phyloP scores from a whole-genome alignment of 2,888 invertebrate species.

The Meta bourneti region DNA sequence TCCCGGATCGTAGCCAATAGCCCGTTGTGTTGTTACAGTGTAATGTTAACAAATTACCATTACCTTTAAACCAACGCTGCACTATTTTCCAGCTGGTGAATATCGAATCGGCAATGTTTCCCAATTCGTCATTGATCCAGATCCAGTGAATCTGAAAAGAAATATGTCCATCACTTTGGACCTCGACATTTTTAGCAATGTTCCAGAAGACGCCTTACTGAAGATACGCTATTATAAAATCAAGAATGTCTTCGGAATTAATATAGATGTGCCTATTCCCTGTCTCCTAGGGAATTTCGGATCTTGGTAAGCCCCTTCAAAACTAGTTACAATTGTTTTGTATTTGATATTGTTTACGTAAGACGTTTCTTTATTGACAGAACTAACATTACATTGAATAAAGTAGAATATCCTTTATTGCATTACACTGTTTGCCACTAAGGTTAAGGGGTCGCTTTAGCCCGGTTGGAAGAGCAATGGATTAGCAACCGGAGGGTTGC shows the following conservation, averaged over 20 bases:
- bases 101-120: constrained; percentile 20
- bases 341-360: not conserved
- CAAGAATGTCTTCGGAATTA: constrained; percentile 42
- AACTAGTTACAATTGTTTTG: not conserved
- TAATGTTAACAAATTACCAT: too few relatives aligned
- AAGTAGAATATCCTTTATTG: not conserved
- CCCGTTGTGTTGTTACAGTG: too few relatives aligned
- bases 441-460: too few relatives aligned
- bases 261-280: constrained; percentile 59
- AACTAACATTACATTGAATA: not conserved
- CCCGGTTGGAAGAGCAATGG: too few relatives aligned
- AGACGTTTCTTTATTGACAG: not conserved
- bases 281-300: constrained; percentile 66
- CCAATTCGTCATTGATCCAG: constrained; percentile 14
- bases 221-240: constrained; percentile 37
- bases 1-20: too few relatives aligned
- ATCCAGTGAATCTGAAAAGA: constrained; percentile 43
- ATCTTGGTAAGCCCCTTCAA: constrained; percentile 43
- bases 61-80: too few relatives aligned
- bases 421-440: not conserved
- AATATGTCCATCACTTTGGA: constrained; percentile 26
- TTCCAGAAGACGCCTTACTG: constrained; percentile 20
- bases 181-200: not conserved
- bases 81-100: constrained; percentile 20
- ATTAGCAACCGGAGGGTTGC: too few relatives aligned